Base-by-base conservation (phyloP, 2,797 vertebrate genomes). In the Fistularia commersonii region DNA sequence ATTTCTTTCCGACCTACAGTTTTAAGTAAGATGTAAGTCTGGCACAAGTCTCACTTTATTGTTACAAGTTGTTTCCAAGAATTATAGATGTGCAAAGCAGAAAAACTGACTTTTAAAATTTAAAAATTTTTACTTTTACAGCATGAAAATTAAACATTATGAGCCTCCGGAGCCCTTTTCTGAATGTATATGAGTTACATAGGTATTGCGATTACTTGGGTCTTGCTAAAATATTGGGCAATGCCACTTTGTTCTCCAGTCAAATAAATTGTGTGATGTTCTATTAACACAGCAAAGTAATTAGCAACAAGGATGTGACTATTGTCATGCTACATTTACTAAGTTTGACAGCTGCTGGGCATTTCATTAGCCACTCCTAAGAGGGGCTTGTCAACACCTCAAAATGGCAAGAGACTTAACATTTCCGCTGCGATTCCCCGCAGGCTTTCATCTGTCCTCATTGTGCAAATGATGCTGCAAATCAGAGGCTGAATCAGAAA, bases 291-390 rank as follows among this genome's bases (percentile, higher is more conserved):
- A 33, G 7, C 49, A 42, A 2, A 37, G 32, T 46, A 60, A 74
- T 64, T 61, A 68, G 56, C 48, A 60, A 54, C 45, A 57, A 47
- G n/a, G 45, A 64, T 60, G 48, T 31, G 52, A 72, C 33, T 50
- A 7, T 11, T 47, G 15, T 35, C 13, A 10, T 53, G 31, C 44
- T n/a, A 15, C 6, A 51, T 48, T 33, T 54, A 42, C 34, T 40
- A 37, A 42, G 33, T 51, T 48, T 59, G 51, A 57, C 42, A 54
- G 53, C 41, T 43, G 37, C 50, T 63, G 51, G 42, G 43, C n/a
- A 48, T 59, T 72, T 60, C 5, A 8, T 64, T 46, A 45, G 41
- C 15, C 41, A 35, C 42, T 51, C 43, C 42, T 42, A 45, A 8
- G 31, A 63, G 4, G 41, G 39, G 31, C 54, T 39, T 33, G 64